Evolutionary conservation across 1,140 invertebrate genomes (phyloP).

Genomic region (Ephestia elutella): DNA sequence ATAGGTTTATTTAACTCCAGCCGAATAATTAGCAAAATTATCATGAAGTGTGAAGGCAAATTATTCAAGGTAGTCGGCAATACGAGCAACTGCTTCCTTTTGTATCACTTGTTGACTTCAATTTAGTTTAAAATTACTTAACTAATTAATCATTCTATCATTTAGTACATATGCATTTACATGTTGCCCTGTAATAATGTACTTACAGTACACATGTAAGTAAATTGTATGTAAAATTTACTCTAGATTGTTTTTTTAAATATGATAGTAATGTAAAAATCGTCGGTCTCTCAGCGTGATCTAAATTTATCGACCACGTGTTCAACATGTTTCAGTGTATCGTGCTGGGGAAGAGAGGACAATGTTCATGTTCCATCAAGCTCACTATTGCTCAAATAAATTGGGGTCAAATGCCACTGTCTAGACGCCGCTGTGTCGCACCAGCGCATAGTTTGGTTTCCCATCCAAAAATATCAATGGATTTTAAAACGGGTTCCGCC

Average conservation of each 20-base stretch:
- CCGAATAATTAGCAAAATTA: constrained; percentile 8
- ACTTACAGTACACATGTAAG: no score
- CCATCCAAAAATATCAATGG: not conserved
- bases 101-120: not conserved
- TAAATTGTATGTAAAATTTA: no score
- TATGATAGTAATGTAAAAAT: no score
- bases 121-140: not conserved
- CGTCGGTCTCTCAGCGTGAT: constrained; percentile 21
- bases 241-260: no score
- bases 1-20: constrained; percentile 3
- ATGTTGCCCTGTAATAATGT: no score
- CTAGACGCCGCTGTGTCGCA: constrained; percentile 27
- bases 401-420: constrained; percentile 56
- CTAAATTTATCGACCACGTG: constrained; percentile 59
- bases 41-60: not conserved
- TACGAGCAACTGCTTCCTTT: constrained; percentile 2
- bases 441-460: not conserved
- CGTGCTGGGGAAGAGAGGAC: constrained; percentile 35
- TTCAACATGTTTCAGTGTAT: constrained; percentile 46
- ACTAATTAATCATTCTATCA: not conserved
- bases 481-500: not conserved
- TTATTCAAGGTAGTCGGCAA: constrained; percentile 27
- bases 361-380: constrained; percentile 34
- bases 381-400: constrained; percentile 18
- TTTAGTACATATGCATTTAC: not conserved